phyloP scores from a whole-genome alignment of 1,140 invertebrate species.

The Heliconius eleuchia region DNA sequence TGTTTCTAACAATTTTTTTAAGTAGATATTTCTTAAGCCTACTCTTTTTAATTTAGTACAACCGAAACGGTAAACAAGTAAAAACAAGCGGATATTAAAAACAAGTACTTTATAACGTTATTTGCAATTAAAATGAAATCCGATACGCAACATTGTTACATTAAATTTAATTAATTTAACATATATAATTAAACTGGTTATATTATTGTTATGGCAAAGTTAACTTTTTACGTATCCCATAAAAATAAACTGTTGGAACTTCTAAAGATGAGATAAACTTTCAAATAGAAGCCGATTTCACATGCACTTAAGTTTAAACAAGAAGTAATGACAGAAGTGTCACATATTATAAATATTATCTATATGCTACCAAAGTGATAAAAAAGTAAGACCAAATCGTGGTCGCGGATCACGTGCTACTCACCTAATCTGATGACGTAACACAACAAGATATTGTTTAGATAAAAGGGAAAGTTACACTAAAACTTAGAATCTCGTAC shows the following conservation, averaged over 20 bases:
- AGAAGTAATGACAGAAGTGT: not conserved
- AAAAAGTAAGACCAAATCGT: not conserved
- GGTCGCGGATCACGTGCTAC: not conserved
- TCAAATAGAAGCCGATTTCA: not conserved
- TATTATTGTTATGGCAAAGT: not conserved
- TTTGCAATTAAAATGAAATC: not conserved
- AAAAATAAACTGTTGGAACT: not conserved
- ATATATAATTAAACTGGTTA: not conserved
- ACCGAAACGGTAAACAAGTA: not conserved
- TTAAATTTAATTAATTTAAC: not conserved
- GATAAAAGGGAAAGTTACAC: slow-evolving; percentile 31
- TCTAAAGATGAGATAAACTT: not conserved
- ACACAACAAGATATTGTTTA: not conserved
- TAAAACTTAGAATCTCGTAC: not conserved
- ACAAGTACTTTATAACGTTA: not conserved
- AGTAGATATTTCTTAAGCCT: not conserved
- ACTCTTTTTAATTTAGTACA: not conserved
- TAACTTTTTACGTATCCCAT: not conserved
- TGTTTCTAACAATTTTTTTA: slow-evolving; percentile 3
- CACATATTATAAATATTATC: not conserved
- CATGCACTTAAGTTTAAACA: not conserved
- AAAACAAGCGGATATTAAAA: not conserved
- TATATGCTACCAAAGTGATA: not conserved
- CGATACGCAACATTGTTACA: not conserved
- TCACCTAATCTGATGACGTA: slow-evolving; percentile 31